Conservation (phyloP, 2,113 vertebrate species). For the Murina feae region DNA sequence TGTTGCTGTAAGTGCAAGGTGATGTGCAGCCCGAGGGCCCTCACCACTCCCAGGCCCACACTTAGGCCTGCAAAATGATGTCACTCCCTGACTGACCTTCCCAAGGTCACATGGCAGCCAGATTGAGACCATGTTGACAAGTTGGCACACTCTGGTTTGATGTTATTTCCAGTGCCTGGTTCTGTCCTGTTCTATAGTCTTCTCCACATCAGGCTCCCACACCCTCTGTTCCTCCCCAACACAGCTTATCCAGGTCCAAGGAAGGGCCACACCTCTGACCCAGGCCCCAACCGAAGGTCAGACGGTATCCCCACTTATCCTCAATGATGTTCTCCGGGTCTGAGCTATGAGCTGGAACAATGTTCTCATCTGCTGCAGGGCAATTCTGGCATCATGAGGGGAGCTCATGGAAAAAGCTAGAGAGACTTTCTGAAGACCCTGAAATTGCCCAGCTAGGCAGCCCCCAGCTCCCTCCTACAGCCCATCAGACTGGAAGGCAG, state of each 20-base stretch:
- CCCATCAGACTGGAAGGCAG: neutral
- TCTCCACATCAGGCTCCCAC: fast-evolving
- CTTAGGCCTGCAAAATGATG: too few relatives aligned
- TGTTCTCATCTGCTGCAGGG: neutral
- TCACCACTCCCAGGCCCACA: fast-evolving
- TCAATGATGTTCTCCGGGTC: neutral
- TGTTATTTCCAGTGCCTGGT: neutral
- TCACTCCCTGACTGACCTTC: neutral
- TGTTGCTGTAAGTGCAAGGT: fast-evolving
- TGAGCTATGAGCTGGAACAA: neutral
- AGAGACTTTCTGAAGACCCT: neutral
- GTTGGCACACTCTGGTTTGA: neutral
- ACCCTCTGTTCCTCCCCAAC: too few relatives aligned
- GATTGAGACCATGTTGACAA: neutral
- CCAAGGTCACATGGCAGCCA: neutral
- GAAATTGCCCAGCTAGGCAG: neutral
- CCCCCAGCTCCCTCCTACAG: fast-evolving
- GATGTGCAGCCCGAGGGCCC: fast-evolving
- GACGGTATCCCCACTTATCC: neutral
- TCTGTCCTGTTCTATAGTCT: neutral
- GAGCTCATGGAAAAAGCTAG: neutral
- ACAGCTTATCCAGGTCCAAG: neutral
- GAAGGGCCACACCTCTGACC: neutral
- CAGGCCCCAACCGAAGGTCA: neutral
- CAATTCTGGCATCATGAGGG: neutral